These are phyloP conservation scores for Papilio machaon DNA, from an alignment of 1,140 invertebrate genomes.

Conservation along the genomic window DNA sequence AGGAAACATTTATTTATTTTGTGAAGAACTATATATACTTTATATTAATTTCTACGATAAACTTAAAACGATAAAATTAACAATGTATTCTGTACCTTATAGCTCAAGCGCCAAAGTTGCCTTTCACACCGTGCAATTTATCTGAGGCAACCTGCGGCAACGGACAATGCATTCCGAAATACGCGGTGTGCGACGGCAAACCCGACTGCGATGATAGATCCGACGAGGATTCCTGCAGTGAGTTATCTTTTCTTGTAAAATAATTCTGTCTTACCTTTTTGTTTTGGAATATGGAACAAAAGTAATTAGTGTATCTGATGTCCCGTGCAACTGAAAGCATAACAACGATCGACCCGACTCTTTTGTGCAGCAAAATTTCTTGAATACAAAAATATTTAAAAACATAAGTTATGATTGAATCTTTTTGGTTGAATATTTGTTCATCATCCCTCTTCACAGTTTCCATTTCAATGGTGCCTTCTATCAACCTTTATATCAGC, in stretches of 20 bases:
- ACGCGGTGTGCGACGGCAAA: conserved; percentile 91
- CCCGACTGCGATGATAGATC: conserved; percentile 93
- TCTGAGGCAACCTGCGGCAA: conserved; percentile 95
- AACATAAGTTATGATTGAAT: no score
- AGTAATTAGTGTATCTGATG: not conserved
- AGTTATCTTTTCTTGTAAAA: conserved; percentile 64
- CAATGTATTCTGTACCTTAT: conserved; percentile 26
- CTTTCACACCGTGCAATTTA: conserved; percentile 85
- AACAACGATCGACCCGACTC: no score
- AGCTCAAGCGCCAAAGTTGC: conserved; percentile 58
- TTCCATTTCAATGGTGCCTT: not conserved
- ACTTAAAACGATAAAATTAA: not conserved
- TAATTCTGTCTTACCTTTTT: not conserved
- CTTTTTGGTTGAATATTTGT: not conserved
- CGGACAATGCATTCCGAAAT: conserved; percentile 93
- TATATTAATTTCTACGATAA: not conserved
- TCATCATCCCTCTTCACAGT: not conserved
- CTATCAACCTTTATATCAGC: no score
- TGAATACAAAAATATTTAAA: no score
- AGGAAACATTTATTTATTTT: not conserved
- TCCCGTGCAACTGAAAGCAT: no score
- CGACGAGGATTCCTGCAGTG: conserved; percentile 94
- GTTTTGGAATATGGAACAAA: not conserved
- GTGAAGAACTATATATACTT: not conserved
- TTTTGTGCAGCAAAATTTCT: not conserved